Evolutionary conservation across 2,113 vertebrate species (phyloP).

Genomic region (Geococcyx californianus): DNA sequence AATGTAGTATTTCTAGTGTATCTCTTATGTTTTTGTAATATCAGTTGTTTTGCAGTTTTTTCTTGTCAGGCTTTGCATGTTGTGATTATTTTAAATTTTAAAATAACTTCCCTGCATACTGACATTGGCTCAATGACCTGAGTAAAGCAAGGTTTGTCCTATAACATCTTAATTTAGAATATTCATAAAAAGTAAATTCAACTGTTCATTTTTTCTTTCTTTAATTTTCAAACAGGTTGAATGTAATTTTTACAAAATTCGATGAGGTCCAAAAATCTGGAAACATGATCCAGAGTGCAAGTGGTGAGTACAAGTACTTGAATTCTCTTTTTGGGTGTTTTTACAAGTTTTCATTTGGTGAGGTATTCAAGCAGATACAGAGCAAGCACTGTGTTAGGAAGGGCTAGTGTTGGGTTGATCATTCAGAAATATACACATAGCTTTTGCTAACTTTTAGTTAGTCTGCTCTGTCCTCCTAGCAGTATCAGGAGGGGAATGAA

Average conservation of each 20-base stretch:
- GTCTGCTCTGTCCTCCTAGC: not conserved
- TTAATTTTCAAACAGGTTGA: slow-evolving; percentile 83
- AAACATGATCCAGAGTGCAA: slow-evolving; percentile 91
- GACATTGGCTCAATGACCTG: not conserved
- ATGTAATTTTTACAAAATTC: slow-evolving; percentile 98
- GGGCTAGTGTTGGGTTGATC: not conserved
- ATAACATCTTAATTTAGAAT: not conserved
- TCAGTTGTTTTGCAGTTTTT: not conserved
- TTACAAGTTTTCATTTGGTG: not conserved
- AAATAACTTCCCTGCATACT: not conserved
- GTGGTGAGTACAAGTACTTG: slow-evolving; percentile 80
- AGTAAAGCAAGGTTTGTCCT: not conserved
- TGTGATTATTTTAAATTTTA: not conserved
- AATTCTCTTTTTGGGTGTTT: not conserved
- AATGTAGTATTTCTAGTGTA: not conserved
- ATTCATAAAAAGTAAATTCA: not conserved
- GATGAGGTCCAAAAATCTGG: slow-evolving; percentile 98
- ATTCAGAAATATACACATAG: not conserved
- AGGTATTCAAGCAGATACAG: not conserved
- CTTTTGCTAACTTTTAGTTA: not conserved
- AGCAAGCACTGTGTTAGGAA: not conserved
- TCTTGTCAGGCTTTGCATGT: not conserved
- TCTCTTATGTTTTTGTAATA: not conserved
- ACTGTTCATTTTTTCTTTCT: not conserved
- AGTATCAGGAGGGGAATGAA: not conserved